These are phyloP conservation scores for Dicyrtoma fusca DNA, from an alignment of 2,888 invertebrate genomes.

Conservation along the genomic window DNA sequence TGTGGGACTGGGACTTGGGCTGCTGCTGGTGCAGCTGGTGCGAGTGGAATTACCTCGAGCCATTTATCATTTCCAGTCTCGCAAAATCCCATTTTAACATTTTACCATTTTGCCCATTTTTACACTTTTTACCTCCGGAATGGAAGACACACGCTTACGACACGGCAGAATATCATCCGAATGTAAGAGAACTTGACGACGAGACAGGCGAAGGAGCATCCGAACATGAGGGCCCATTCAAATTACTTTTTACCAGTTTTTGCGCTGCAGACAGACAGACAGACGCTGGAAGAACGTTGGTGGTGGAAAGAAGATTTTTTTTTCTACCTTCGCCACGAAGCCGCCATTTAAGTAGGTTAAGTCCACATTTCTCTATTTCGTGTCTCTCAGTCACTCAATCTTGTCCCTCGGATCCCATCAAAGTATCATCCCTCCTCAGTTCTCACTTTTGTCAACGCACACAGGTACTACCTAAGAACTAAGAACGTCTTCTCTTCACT, in stretches of 20 bases:
- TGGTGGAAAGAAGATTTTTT: background rate
- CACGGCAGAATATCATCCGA: background rate
- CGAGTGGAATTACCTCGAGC: conserved; percentile 42
- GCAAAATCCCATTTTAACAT: conserved; percentile 43
- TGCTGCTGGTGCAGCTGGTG: conserved; percentile 44
- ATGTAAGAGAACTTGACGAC: too few relatives aligned
- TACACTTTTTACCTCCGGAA: conserved; percentile 40
- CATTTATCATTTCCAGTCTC: conserved; percentile 44
- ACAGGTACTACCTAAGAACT: too few relatives aligned
- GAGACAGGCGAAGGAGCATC: background rate
- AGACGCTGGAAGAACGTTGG: background rate
- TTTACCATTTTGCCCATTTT: too few relatives aligned
- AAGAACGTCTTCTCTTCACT: too few relatives aligned
- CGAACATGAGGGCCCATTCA: too few relatives aligned
- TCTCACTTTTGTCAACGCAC: conserved; percentile 10
- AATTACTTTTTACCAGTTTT: background rate
- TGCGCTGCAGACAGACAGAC: background rate
- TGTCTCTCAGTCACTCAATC: conserved; percentile 30
- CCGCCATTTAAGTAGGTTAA: conserved; percentile 30
- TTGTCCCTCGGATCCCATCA: conserved; percentile 6
- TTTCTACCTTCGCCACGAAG: background rate
- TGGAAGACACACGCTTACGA: conserved; percentile 21
- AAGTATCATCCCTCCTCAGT: conserved; percentile 28
- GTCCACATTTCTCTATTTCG: conserved; percentile 18
- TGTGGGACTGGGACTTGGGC: too few relatives aligned